Conservation (phyloP, 1,140 invertebrate genomes). For the Zaprionus gabonicus region DNA sequence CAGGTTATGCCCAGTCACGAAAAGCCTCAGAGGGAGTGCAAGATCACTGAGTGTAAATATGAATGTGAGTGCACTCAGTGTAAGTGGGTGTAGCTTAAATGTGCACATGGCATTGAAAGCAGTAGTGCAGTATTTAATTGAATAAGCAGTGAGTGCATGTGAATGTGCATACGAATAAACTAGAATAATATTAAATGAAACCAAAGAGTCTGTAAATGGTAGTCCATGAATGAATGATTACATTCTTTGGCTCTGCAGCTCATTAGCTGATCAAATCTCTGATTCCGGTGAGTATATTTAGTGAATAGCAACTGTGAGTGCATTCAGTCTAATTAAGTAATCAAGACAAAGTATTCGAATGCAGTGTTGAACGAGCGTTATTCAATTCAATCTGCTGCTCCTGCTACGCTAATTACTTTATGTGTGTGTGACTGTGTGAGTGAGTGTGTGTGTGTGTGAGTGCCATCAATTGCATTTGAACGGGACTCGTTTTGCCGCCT, state of each 20-base stretch:
- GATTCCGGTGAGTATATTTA: too few relatives aligned
- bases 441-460: slow-evolving; percentile 1
- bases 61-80: slow-evolving; percentile 4
- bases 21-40: not conserved
- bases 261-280: not conserved
- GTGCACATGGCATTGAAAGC: not conserved
- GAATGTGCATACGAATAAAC: slow-evolving; percentile 4
- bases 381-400: not conserved
- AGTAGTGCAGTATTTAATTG: not conserved
- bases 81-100: not conserved
- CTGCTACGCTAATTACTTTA: not conserved
- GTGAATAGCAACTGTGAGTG: not conserved
- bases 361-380: not conserved
- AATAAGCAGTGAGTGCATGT: slow-evolving; percentile 6
- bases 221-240: not conserved
- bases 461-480: slow-evolving; percentile 15
- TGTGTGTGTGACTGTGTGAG: slow-evolving; percentile 5
- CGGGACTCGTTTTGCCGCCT: slow-evolving; percentile 7
- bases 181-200: not conserved
- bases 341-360: not conserved
- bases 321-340: not conserved
- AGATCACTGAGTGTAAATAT: not conserved
- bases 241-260: not conserved
- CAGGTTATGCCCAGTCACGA: slow-evolving; percentile 1
- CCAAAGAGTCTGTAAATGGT: not conserved